These are phyloP conservation scores for Pocillopora meandrina DNA, from an alignment of 92 coral and sea anemone species.

Conservation along the genomic window DNA sequence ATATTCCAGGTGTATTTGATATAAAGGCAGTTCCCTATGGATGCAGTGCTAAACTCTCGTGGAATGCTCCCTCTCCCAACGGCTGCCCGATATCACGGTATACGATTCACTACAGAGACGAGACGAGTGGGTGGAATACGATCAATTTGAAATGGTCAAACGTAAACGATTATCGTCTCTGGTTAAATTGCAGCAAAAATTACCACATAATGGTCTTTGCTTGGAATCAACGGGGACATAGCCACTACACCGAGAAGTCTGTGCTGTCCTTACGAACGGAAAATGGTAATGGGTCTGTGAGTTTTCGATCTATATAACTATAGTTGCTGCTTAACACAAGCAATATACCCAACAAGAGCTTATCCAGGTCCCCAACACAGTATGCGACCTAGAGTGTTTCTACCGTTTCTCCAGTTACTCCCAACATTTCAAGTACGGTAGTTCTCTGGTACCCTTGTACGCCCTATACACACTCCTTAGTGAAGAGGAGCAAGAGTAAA, in stretches of 20 bases:
- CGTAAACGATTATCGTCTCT: not conserved
- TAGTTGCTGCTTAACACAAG: too few species aligned
- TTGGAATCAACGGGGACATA: conserved; percentile 15
- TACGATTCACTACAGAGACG: not conserved
- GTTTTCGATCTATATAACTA: too few species aligned
- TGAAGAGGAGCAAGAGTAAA: too few species aligned
- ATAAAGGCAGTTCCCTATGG: not conserved
- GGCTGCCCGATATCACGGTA: conserved; percentile 9
- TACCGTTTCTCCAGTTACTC: too few species aligned
- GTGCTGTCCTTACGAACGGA: not conserved
- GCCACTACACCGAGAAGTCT: not conserved
- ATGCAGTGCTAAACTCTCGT: conserved; percentile 3
- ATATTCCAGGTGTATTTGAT: not conserved
- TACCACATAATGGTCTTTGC: conserved; percentile 14
- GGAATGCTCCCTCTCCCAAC: not conserved
- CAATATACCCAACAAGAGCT: too few species aligned
- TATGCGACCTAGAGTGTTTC: too few species aligned
- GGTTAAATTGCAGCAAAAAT: not conserved
- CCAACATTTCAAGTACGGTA: too few species aligned
- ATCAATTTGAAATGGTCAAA: not conserved
- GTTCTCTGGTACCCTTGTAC: too few species aligned
- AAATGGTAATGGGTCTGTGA: not conserved
- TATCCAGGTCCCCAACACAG: too few species aligned
- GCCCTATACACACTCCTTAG: too few species aligned
- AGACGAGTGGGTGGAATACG: not conserved